Evolutionary conservation across 2,888 invertebrate species (phyloP), one percentile per base, ranked within the genome.

Genomic region (Oscheius myriophilus): DNA sequence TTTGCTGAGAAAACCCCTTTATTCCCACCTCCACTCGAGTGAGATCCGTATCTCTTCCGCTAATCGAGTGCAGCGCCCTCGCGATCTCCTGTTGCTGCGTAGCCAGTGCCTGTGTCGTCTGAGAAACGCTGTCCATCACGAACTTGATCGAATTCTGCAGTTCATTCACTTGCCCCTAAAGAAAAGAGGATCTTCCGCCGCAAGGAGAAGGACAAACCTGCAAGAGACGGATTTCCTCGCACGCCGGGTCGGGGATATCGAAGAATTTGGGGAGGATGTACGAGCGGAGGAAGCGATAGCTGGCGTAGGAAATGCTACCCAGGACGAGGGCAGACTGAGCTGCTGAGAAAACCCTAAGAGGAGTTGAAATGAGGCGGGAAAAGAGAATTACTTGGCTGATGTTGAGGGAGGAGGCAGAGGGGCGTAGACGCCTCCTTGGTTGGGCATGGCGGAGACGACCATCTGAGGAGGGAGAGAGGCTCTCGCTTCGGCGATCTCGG

Each of bases 111-210:
- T 76, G 75, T 14, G 76, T 76, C 26, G 76, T 78, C 69, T 86
- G 86, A 25, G 81, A 75, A 18, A 86, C 83, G 43, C 75, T 78
- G 74, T 86, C 86, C 80, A 86, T 84, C 45, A 86, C 79, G 70
- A 85, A 85, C 58, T 85, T 86, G n/a, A 84, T 79, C 25, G 82
- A 80, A 61, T 85, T 86, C 66, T 86, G 85, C 43, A 85, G 75
- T 49, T 85, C 85, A 55, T 79, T 78, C 49, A 86, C 72, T 76
- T 83, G 76, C 7, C 59, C 46, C 69, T 78, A 69, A 23, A 69
- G 23, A 23, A 1, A 39, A 41, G 21, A 41, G 1, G 39, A 21
- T 41, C n/a, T 57, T 25, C 2, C 21, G 18, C 51, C 14, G 4
- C 25, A 33, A 51, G n/a, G 25, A 33, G 23, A 14, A 43, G 14